A percentile compares a stretch with the other conserved stretches of the same genome.
These are phyloP conservation scores for Craniophora ligustri DNA, from an alignment of 2,888 invertebrate species.

Conservation along the genomic window DNA sequence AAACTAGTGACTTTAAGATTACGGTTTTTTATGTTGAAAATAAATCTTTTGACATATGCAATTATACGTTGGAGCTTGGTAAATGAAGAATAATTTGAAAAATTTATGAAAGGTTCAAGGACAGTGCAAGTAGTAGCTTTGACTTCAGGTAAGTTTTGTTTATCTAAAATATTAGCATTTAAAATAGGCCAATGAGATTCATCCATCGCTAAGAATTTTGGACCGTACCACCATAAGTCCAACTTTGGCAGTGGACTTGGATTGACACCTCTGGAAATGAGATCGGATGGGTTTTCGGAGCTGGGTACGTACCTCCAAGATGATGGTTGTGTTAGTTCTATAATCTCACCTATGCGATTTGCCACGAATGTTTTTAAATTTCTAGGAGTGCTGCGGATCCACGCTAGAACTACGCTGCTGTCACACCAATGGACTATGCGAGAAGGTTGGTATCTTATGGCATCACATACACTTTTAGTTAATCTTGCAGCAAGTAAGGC, in stretches of 20 bases:
- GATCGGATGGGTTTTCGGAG: background rate
- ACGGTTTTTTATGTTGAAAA: background rate
- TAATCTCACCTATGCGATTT: conserved; percentile 1
- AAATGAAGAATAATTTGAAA: background rate
- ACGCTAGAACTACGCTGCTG: background rate
- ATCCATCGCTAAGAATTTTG: background rate
- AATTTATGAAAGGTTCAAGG: background rate
- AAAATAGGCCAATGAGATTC: background rate
- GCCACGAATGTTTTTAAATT: background rate
- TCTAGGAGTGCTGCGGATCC: background rate
- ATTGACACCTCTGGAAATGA: background rate
- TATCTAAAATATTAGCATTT: background rate
- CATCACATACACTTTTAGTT: background rate
- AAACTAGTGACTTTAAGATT: background rate
- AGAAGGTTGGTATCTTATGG: background rate
- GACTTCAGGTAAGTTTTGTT: background rate
- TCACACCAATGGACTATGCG: background rate
- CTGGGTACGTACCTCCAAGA: background rate
- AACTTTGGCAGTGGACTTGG: background rate
- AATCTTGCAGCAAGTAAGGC: background rate
- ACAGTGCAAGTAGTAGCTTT: background rate
- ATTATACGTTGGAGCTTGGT: background rate
- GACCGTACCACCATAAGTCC: background rate
- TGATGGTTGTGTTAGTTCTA: background rate
- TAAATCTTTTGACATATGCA: background rate